Conservation (phyloP, 2,113 vertebrate species). For the Periophthalmus modestus region DNA sequence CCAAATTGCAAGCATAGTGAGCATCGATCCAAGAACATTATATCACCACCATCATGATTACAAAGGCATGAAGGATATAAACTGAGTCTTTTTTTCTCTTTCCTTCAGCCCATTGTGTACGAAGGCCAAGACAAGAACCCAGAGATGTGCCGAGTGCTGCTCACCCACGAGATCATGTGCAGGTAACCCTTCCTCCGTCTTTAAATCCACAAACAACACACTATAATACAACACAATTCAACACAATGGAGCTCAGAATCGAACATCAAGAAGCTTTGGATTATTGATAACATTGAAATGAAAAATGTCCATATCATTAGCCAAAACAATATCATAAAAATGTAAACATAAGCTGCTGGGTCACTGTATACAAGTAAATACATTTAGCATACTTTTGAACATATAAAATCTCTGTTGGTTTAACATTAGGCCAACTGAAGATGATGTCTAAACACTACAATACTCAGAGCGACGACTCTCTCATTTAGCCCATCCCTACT, state of each 20-base stretch:
- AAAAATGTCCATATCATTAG: no score
- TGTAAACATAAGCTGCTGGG: no score
- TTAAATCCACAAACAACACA: not conserved
- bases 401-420: not conserved
- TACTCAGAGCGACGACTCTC: not conserved
- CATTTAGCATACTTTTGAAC: no score
- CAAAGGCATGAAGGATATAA: no score
- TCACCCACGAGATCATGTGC: slow-evolving; percentile 99
- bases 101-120: slow-evolving; percentile 88
- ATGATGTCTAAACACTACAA: not conserved
- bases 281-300: no score
- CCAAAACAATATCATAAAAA: no score
- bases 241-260: not conserved
- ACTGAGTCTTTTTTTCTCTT: not conserved
- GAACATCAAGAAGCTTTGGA: no score
- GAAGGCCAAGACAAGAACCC: slow-evolving; percentile 99
- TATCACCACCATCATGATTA: not conserved
- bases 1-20: not conserved
- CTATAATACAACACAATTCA: not conserved
- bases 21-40: not conserved
- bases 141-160: slow-evolving; percentile 98
- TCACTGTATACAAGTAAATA: no score
- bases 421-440: not conserved
- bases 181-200: slow-evolving; percentile 78
- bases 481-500: not conserved